Base-by-base conservation (phyloP, 1,140 invertebrate genomes). In the Brachionus angularis region DNA sequence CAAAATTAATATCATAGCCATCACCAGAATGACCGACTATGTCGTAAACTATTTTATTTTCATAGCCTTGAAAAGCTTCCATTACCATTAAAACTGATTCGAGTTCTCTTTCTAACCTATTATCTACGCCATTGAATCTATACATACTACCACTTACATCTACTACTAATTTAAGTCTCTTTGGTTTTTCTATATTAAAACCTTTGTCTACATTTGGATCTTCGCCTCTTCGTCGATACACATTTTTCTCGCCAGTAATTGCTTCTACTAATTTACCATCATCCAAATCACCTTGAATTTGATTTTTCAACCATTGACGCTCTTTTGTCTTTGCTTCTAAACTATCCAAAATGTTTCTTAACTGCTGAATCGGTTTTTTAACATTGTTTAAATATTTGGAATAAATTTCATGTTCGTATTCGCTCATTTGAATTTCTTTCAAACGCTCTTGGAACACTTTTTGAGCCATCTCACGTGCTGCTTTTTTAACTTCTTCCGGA, bases 91-190 rank as follows among this genome's bases (percentile, higher is more conserved):
- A 86, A 3, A 91, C 88, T 0, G 91, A 89, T 80, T 97, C 93
- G 83, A 97, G 85, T 75, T 93, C 88, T 73, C 92, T 85, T 78
- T 96, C 90, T 46, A 98, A 84, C 62, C 95, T 85, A 14, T 90
- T 88, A 83, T 97, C 95, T 79, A 94, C 91, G 0, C 90, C 88
- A 79, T 95, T 93, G 77, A 95, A 95, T 7, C 91, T 87, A 78
- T 97, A 97, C 93, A 96, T 98, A 72, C 91, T 93, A 1, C 93
- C 93, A 33, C 90, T 93, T 0, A 96, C 91, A 82, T 97, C 94
- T 0, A 93, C 87, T 4, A 96, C 86, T 0, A 97, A 82, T 72
- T 89, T 86, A n/a, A 98, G 83, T 18, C 89, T 81, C 80, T 97
- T 97, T 0, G 93, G 92, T 77, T 89, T 91, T 69, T 89, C 84